These are phyloP conservation scores for Meloidogyne exigua DNA, from an alignment of 1,140 invertebrate genomes.

Conservation along the genomic window DNA sequence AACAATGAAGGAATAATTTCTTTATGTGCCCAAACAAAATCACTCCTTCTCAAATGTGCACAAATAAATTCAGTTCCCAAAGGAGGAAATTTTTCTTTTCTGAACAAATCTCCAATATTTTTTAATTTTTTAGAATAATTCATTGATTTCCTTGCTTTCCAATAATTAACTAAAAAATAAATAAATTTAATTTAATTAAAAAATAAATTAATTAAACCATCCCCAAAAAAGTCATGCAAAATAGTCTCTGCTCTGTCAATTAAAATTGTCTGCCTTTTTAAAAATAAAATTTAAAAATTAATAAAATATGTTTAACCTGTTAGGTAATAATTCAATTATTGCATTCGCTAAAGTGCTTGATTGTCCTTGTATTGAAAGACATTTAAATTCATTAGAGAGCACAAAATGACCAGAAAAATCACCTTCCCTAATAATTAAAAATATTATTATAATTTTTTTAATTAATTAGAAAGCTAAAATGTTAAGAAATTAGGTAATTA, in stretches of 20 bases:
- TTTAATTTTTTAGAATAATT: conserved; percentile 76
- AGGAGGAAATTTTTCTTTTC: conserved; percentile 64
- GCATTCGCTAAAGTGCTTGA: conserved; percentile 69
- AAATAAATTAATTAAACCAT: conserved; percentile 68
- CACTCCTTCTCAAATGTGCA: conserved; percentile 79
- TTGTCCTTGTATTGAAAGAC: conserved; percentile 81
- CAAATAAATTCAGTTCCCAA: conserved; percentile 76
- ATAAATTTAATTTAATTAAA: background rate
- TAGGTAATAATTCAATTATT: conserved; percentile 33
- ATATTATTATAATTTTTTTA: no score
- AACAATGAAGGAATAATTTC: conserved; percentile 74
- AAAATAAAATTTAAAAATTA: no score
- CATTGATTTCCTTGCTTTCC: conserved; percentile 82
- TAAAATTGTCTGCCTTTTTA: conserved; percentile 72
- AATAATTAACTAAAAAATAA: conserved; percentile 67
- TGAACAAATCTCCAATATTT: conserved; percentile 74
- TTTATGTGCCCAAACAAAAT: conserved; percentile 75
- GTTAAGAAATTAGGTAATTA: no score
- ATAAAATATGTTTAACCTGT: conserved; percentile 13
- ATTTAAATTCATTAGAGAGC: conserved; percentile 71
- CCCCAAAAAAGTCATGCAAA: conserved; percentile 82
- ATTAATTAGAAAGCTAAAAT: no score
- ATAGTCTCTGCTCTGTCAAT: conserved; percentile 83
- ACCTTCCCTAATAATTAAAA: conserved; percentile 62
- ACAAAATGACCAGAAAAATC: conserved; percentile 73